These are phyloP conservation scores for Octomys mimax DNA, from an alignment of 2,797 vertebrate species.

Conservation along the genomic window DNA sequence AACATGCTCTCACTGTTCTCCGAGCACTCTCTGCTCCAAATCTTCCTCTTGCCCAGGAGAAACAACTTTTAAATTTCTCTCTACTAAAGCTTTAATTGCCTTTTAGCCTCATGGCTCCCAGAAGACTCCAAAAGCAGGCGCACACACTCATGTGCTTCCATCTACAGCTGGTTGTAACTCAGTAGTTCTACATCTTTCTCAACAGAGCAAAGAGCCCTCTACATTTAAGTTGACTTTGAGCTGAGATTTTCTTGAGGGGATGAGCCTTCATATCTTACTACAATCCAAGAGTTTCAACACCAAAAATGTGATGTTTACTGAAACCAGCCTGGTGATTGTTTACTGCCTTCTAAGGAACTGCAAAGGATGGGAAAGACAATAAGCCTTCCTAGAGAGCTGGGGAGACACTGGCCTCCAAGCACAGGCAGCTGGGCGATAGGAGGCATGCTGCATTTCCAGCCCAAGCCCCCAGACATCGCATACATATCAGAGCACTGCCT, in stretches of 20 bases:
- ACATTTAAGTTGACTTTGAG: slow-evolving; percentile 19
- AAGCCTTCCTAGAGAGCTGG: neutral
- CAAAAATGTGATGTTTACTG: slow-evolving; percentile 36
- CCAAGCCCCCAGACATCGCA: neutral
- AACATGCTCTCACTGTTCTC: slow-evolving; percentile 46
- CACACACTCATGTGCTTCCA: slow-evolving; percentile 17
- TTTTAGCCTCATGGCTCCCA: slow-evolving; percentile 78
- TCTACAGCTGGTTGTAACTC: slow-evolving; percentile 43
- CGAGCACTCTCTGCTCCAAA: slow-evolving; percentile 75
- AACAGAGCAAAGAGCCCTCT: slow-evolving; percentile 46
- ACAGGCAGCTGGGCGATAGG: neutral
- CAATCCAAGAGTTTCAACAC: neutral
- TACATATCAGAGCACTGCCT: neutral
- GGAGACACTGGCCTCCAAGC: neutral
- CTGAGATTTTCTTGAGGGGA: slow-evolving; percentile 63
- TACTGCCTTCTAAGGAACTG: neutral
- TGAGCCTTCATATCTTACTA: slow-evolving; percentile 3
- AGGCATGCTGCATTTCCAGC: neutral
- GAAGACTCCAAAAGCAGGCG: slow-evolving; percentile 74
- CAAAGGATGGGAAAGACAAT: neutral
- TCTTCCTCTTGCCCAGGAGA: slow-evolving; percentile 75
- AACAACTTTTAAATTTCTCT: slow-evolving; percentile 78
- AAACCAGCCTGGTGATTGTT: slow-evolving; percentile 49
- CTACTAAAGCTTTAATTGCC: slow-evolving; percentile 78
- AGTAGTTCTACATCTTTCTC: slow-evolving; percentile 55